Evolutionary conservation across 2,797 vertebrate species (phyloP).

Genomic region (Poeciliopsis infans): DNA sequence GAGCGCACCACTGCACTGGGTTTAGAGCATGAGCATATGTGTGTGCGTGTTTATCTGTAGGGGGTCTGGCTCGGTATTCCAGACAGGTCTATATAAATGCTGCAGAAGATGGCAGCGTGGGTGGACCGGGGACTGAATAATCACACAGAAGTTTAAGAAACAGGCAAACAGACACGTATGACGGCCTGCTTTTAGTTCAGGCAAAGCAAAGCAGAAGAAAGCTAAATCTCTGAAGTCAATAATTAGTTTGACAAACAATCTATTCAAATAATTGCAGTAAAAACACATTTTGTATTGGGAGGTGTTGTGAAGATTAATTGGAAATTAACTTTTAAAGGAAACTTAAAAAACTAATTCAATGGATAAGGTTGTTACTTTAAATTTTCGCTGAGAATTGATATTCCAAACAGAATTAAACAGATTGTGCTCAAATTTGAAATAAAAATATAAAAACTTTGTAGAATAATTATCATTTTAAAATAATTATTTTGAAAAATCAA

Average conservation of each 20-base stretch:
- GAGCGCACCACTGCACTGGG: slow-evolving; percentile 50
- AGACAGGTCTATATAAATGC: slow-evolving; percentile 56
- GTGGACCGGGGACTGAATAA: slow-evolving; percentile 42
- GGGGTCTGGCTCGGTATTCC: slow-evolving; percentile 39
- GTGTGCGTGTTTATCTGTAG: slow-evolving; percentile 18
- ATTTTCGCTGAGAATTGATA: not conserved
- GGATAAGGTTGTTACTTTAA: not conserved
- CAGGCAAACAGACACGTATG: not conserved
- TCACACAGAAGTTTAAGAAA: slow-evolving; percentile 21
- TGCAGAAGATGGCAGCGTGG: slow-evolving; percentile 35
- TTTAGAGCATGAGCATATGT: slow-evolving; percentile 17
- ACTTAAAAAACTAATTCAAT: not conserved
- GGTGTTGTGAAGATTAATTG: not conserved
- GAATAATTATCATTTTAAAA: too few species aligned
- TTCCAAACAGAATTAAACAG: not conserved
- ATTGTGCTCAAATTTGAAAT: not conserved
- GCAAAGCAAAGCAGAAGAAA: not conserved
- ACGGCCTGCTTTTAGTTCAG: not conserved
- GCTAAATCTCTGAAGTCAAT: not conserved
- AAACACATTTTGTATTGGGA: not conserved
- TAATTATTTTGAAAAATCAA: too few species aligned
- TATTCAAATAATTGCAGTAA: not conserved
- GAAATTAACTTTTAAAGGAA: not conserved
- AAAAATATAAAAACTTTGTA: not conserved
- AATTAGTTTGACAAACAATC: not conserved